Conservation (phyloP, 2,888 invertebrate species). For the Dilophus febrilis region DNA sequence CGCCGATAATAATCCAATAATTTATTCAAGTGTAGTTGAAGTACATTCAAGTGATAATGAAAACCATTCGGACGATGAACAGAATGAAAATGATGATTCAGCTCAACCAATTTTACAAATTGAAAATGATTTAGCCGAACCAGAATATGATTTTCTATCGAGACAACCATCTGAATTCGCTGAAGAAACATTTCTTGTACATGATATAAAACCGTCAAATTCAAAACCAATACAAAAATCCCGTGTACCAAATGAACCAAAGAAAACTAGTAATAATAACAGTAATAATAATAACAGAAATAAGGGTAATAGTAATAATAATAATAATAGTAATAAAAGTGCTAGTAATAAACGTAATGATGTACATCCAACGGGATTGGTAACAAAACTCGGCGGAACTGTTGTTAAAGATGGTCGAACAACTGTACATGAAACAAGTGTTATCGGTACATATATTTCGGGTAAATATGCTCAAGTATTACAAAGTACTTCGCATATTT, state of each 20-base stretch:
- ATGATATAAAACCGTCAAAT: constrained; percentile 55
- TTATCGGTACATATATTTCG: constrained; percentile 75
- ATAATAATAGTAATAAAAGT: constrained; percentile 17
- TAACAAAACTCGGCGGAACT: constrained; percentile 70
- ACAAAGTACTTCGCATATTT: constrained; percentile 60
- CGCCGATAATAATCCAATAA: constrained; percentile 15
- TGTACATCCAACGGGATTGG: constrained; percentile 59
- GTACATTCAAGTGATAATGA: constrained; percentile 26
- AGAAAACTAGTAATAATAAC: constrained; percentile 20
- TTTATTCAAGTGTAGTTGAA: constrained; percentile 36
- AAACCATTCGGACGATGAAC: constrained; percentile 14
- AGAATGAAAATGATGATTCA: constrained; percentile 25
- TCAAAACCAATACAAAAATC: constrained; percentile 18
- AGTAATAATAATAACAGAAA: constrained; percentile 34
- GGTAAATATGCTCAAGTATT: constrained; percentile 79
- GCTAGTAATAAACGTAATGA: constrained; percentile 36
- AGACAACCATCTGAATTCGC: constrained; percentile 70
- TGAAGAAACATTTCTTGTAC: constrained; percentile 70
- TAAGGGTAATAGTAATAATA: constrained; percentile 33
- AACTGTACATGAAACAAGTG: constrained; percentile 73
- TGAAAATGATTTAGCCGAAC: constrained; percentile 60
- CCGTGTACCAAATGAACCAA: constrained; percentile 18
- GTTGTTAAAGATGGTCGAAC: constrained; percentile 67
- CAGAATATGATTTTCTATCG: constrained; percentile 71
- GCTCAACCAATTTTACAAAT: constrained; percentile 42